Evolutionary conservation across 2,888 invertebrate genomes (phyloP).

Genomic region (Achlya flavicornis): DNA sequence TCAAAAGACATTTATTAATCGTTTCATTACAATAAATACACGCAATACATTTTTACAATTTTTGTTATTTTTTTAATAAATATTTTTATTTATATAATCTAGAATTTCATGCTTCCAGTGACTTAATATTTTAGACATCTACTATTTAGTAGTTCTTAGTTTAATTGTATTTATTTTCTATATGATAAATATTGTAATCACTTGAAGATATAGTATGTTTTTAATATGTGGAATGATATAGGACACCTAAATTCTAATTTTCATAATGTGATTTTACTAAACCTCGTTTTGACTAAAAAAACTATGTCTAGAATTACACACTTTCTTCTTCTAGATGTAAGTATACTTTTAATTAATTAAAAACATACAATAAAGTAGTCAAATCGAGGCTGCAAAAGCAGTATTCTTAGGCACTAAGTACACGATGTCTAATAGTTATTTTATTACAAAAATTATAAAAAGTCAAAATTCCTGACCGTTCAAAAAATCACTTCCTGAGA

Average conservation of each 20-base stretch:
- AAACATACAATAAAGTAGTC: not conserved
- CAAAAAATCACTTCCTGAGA: too few relatives aligned
- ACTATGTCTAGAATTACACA: constrained; percentile 11
- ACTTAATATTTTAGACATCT: constrained; percentile 22
- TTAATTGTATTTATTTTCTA: constrained; percentile 33
- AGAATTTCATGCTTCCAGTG: constrained; percentile 22
- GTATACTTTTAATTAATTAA: too few relatives aligned
- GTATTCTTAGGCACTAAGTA: constrained; percentile 2
- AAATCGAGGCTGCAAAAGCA: not conserved
- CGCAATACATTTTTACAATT: constrained; percentile 47
- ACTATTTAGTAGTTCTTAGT: constrained; percentile 29
- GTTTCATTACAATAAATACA: constrained; percentile 55
- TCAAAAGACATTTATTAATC: constrained; percentile 58
- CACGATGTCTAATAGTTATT: not conserved
- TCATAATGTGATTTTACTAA: constrained; percentile 29
- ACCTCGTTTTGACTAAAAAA: constrained; percentile 35
- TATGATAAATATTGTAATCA: constrained; percentile 21
- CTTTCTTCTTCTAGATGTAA: constrained; percentile 17
- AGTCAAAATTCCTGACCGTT: too few relatives aligned
- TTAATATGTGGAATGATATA: constrained; percentile 23
- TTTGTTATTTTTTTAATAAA: constrained; percentile 31
- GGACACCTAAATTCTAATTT: constrained; percentile 27
- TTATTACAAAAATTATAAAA: not conserved
- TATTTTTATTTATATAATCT: constrained; percentile 30
- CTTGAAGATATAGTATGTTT: constrained; percentile 21